Conservation (phyloP, 2,113 vertebrate genomes). For the rat (Rattus norvegicus) region DNA sequence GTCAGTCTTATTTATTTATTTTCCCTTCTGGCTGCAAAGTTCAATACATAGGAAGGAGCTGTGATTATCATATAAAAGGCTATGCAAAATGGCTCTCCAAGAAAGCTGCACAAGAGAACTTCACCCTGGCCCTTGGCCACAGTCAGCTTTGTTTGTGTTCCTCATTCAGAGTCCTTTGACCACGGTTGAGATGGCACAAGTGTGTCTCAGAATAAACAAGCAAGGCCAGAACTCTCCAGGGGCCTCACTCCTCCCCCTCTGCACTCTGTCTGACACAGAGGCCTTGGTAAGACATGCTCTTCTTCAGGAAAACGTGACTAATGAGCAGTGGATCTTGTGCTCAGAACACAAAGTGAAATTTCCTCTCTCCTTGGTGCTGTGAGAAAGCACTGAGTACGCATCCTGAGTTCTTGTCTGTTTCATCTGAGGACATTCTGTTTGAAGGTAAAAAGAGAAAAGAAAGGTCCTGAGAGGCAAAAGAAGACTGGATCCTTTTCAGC, state of each 20-base stretch:
- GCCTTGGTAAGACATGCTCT: constrained; percentile 75
- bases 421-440: constrained; percentile 72
- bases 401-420: constrained; percentile 67
- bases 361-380: constrained; percentile 73
- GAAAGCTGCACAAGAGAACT: constrained; percentile 78
- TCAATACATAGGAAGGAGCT: constrained; percentile 76
- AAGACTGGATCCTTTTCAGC: background rate
- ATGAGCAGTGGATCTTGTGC: constrained; percentile 70
- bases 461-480: constrained; percentile 17
- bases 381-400: constrained; percentile 68
- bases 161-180: constrained; percentile 83
- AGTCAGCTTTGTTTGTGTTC: constrained; percentile 85
- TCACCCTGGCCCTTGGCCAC: constrained; percentile 84
- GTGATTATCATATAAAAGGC: constrained; percentile 88
- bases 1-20: constrained; percentile 83
- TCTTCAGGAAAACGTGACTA: constrained; percentile 75
- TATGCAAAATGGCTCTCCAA: constrained; percentile 80
- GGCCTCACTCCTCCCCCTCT: constrained; percentile 80
- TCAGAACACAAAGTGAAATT: constrained; percentile 56
- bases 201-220: constrained; percentile 86
- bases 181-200: constrained; percentile 75
- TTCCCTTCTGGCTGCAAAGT: constrained; percentile 77
- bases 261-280: constrained; percentile 43
- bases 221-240: constrained; percentile 77
- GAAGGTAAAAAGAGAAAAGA: background rate